Conservation (phyloP, 2,888 invertebrate genomes). For the Pocota personata region DNA sequence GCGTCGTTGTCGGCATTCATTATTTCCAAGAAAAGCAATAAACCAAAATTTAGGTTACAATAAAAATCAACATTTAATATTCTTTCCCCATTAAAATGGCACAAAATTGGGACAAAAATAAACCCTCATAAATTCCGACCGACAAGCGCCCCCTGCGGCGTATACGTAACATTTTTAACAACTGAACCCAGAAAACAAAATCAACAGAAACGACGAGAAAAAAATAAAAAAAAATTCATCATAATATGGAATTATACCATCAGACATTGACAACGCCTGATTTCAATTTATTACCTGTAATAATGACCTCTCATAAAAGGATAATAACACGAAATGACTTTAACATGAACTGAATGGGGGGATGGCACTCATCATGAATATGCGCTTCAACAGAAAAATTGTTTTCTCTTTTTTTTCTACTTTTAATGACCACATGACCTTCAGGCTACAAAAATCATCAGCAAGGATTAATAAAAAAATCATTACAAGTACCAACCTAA, state of each 20-base stretch:
- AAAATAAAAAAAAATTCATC: slow-evolving; percentile 3
- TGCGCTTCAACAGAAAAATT: slow-evolving; percentile 4
- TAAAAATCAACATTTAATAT: slow-evolving; percentile 57
- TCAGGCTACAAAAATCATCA: slow-evolving; percentile 24
- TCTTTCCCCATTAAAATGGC: slow-evolving; percentile 23
- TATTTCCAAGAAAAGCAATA: slow-evolving; percentile 47
- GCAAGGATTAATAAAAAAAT: slow-evolving; percentile 18
- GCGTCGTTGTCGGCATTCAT: slow-evolving; percentile 12
- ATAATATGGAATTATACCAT: slow-evolving; percentile 17
- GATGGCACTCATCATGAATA: background rate
- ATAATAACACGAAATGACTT: slow-evolving; percentile 54
- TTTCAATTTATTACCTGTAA: slow-evolving; percentile 67
- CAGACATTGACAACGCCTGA: slow-evolving; percentile 58
- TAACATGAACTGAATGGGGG: background rate
- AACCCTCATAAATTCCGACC: slow-evolving; percentile 43
- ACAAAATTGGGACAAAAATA: slow-evolving; percentile 51
- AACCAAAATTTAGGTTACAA: slow-evolving; percentile 51
- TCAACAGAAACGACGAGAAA: slow-evolving; percentile 12
- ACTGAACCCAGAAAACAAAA: background rate
- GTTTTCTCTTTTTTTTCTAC: background rate
- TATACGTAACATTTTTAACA: slow-evolving; percentile 57
- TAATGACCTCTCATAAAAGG: slow-evolving; percentile 55
- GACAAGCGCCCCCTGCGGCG: slow-evolving; percentile 26
- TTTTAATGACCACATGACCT: slow-evolving; percentile 28
- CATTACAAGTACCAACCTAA: slow-evolving; percentile 59